A percentile compares a stretch with the other conserved stretches of the same genome.
These are phyloP conservation scores for zebrafish (Danio rerio) DNA, from an alignment of 2,113 vertebrate genomes.

Conservation along the genomic window DNA sequence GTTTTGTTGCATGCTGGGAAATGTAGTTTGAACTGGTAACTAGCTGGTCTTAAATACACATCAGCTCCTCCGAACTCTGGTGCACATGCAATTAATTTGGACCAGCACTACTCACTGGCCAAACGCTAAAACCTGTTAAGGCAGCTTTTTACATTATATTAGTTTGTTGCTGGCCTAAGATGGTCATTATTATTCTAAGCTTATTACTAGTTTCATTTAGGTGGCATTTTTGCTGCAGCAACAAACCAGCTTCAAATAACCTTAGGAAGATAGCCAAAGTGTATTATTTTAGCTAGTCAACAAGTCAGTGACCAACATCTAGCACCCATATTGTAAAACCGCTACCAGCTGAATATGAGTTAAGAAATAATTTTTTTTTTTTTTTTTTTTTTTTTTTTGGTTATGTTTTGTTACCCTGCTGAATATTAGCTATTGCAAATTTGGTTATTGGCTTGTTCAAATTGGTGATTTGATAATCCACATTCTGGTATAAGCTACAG, in stretches of 20 bases:
- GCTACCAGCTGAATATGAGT: not conserved
- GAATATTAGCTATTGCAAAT: no score
- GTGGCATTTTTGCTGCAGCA: not conserved
- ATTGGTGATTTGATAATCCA: no score
- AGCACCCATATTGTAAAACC: not conserved
- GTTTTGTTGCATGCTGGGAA: not conserved
- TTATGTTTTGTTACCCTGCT: no score
- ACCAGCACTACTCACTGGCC: not conserved
- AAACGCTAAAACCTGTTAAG: not conserved
- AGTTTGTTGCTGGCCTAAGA: not conserved
- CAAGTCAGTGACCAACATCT: not conserved
- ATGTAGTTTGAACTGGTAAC: not conserved
- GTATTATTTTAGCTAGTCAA: not conserved
- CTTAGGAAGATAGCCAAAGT: no score
- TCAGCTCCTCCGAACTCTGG: not conserved
- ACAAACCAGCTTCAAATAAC: no score
- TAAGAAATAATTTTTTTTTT: not conserved
- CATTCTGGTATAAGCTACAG: no score
- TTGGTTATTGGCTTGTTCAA: no score
- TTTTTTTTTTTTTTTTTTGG: no score
- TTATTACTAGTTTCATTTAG: not conserved
- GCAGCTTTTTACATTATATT: not conserved
- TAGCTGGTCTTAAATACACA: not conserved
- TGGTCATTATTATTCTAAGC: not conserved
- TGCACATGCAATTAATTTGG: not conserved